phyloP scores from a whole-genome alignment of 2,888 invertebrate genomes.

The Clostera curtula region DNA sequence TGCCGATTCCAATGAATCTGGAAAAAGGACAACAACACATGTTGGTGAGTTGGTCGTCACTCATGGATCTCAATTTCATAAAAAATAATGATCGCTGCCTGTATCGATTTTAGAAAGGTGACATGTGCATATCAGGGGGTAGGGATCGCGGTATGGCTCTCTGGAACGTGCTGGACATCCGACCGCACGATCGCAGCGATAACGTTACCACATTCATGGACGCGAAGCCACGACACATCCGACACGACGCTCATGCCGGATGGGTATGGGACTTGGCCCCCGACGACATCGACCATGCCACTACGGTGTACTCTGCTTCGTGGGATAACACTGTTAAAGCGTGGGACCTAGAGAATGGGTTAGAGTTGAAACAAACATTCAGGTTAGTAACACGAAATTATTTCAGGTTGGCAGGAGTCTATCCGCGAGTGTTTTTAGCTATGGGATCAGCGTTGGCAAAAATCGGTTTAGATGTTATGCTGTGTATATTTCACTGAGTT shows the following conservation, averaged over 20 bases:
- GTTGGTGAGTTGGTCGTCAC: too few species aligned
- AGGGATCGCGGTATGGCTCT: slow-evolving; percentile 73
- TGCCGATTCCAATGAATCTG: too few species aligned
- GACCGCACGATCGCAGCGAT: slow-evolving; percentile 33
- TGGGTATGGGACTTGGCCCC: slow-evolving; percentile 79
- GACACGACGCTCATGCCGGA: slow-evolving; percentile 72
- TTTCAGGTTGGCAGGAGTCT: not conserved
- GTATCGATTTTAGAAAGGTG: slow-evolving; percentile 53
- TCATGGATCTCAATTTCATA: too few species aligned
- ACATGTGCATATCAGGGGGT: slow-evolving; percentile 73
- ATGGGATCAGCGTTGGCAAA: not conserved
- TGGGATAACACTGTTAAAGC: slow-evolving; percentile 77
- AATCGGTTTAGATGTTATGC: not conserved
- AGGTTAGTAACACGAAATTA: slow-evolving; percentile 34
- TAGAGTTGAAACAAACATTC: slow-evolving; percentile 62
- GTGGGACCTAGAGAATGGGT: slow-evolving; percentile 65
- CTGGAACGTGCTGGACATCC: slow-evolving; percentile 59
- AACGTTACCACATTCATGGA: slow-evolving; percentile 32
- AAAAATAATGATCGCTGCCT: too few species aligned
- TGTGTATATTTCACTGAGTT: too few species aligned
- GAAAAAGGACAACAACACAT: too few species aligned
- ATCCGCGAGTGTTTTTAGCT: too few species aligned
- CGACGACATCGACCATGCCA: slow-evolving; percentile 45
- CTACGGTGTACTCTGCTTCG: slow-evolving; percentile 73
- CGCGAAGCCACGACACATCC: slow-evolving; percentile 43